Evolutionary conservation across 2,113 vertebrate species (phyloP).

Genomic region (Pteropus alecto): DNA sequence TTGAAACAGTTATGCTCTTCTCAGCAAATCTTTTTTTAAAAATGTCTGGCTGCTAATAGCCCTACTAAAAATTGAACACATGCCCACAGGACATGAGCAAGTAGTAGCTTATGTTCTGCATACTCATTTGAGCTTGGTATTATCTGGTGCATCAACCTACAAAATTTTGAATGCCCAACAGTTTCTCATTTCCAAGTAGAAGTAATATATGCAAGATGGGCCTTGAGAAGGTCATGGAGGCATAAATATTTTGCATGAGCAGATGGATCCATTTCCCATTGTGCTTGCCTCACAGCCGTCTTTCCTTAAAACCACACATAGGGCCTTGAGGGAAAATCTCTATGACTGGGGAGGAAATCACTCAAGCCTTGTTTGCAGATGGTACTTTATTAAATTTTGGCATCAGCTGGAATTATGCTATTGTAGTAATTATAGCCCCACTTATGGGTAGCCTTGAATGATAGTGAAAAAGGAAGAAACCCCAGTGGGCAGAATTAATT

Average conservation of each 20-base stretch:
- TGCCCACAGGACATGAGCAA: neutral
- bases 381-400: constrained; percentile 22
- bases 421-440: neutral
- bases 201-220: neutral
- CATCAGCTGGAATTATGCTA: neutral
- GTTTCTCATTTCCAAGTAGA: neutral
- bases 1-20: neutral
- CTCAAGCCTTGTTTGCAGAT: constrained; percentile 2
- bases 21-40: neutral
- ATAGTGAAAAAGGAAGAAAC: neutral
- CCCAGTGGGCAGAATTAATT: neutral
- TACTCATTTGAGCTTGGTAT: neutral
- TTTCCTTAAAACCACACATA: neutral
- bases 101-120: neutral
- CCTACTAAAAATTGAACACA: neutral
- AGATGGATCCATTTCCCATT: neutral
- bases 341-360: neutral
- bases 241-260: neutral
- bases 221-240: neutral
- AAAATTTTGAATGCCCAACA: neutral
- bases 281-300: neutral
- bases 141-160: neutral
- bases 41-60: neutral
- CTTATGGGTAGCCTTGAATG: neutral
- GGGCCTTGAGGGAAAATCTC: neutral